A percentile compares a stretch with the other conserved stretches of the same genome.
phyloP scores from a whole-genome alignment of 2,797 vertebrate species.

The Scyliorhinus canicula region DNA sequence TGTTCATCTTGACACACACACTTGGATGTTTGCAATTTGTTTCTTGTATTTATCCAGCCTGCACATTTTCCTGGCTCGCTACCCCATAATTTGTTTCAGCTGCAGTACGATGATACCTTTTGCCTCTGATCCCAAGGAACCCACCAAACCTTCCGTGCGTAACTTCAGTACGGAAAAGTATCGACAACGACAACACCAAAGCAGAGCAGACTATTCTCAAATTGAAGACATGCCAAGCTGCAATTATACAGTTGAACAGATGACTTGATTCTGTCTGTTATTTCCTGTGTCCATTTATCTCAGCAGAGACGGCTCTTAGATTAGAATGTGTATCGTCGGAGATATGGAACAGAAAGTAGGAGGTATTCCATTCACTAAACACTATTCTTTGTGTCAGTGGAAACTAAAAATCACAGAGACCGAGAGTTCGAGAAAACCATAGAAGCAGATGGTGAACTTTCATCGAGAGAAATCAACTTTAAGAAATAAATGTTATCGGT shows the following conservation, averaged over 20 bases:
- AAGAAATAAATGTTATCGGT: neutral
- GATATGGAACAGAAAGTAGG: neutral
- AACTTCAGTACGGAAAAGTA: neutral
- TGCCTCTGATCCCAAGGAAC: neutral
- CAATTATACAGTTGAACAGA: neutral
- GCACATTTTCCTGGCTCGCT: neutral
- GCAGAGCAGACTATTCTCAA: neutral
- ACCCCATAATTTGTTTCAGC: neutral
- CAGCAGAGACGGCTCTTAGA: neutral
- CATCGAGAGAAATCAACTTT: neutral
- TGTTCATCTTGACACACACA: neutral
- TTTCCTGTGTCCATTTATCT: neutral
- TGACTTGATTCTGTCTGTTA: conserved; percentile 11
- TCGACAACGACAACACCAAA: neutral
- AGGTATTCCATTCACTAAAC: neutral
- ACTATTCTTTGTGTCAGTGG: neutral
- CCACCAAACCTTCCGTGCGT: neutral
- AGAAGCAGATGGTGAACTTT: neutral
- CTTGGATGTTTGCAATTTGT: neutral
- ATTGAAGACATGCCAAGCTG: neutral
- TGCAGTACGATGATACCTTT: neutral
- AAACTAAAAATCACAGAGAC: too few relatives aligned
- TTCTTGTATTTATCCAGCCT: neutral
- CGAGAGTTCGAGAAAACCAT: neutral
- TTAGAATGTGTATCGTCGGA: neutral